Evolutionary conservation across 2,888 invertebrate species (phyloP).

Genomic region (Oscheius sp.): DNA sequence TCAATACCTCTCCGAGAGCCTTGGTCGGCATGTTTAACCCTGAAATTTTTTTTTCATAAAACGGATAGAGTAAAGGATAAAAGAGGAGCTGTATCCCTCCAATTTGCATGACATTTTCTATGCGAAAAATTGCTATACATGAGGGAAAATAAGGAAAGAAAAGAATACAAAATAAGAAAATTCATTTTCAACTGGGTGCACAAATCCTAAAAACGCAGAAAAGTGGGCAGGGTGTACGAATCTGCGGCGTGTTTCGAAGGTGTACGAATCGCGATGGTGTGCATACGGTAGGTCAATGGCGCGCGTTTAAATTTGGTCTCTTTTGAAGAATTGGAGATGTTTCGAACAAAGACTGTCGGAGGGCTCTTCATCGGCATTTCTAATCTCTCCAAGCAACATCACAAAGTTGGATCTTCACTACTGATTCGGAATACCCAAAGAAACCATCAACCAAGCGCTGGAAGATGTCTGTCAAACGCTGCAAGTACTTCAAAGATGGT

Average conservation of each 20-base stretch:
- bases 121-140: not conserved
- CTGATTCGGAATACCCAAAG: no score
- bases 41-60: conserved; percentile 23
- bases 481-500: no score
- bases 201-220: conserved; percentile 7
- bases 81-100: not conserved
- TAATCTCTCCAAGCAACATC: not conserved
- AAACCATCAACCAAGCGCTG: no score
- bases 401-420: no score
- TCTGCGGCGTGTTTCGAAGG: not conserved
- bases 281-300: conserved; percentile 1
- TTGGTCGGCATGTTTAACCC: conserved; percentile 72
- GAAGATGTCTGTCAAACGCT: no score
- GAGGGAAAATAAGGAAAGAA: not conserved
- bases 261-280: not conserved
- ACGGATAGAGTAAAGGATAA: not conserved
- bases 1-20: conserved; percentile 81
- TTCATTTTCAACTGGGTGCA: not conserved
- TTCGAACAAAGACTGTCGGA: not conserved
- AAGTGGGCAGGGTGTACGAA: conserved; percentile 1
- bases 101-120: not conserved
- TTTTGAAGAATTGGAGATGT: not conserved
- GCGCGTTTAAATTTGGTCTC: not conserved
- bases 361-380: not conserved
- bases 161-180: not conserved